Conservation (phyloP, 2,113 vertebrate species). For the Cynopterus brachyotis region DNA sequence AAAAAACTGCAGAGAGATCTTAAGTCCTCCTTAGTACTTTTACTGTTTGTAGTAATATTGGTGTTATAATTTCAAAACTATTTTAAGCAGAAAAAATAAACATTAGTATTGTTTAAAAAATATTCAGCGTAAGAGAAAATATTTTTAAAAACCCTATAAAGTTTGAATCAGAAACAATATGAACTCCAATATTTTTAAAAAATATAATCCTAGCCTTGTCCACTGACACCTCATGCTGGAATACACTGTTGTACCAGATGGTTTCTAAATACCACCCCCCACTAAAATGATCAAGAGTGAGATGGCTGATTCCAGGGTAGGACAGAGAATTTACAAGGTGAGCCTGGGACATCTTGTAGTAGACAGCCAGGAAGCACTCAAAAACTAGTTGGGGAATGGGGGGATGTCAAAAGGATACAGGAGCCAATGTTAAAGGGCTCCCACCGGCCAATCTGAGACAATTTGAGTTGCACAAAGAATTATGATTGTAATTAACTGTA, state of each 20-base stretch:
- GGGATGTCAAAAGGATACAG: neutral
- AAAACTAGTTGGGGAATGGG: neutral
- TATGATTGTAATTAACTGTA: neutral
- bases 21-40: neutral
- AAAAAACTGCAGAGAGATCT: neutral
- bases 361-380: neutral
- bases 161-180: neutral
- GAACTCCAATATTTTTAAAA: neutral
- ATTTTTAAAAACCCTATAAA: neutral
- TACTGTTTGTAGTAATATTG: neutral
- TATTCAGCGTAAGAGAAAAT: neutral
- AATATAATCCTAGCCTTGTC: neutral
- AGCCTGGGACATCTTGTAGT: neutral
- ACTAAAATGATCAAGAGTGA: neutral
- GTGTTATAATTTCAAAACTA: neutral
- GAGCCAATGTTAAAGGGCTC: neutral
- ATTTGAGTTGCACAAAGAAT: neutral
- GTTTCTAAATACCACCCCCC: neutral
- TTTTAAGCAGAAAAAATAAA: constrained; percentile 6
- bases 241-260: neutral
- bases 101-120: neutral
- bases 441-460: neutral
- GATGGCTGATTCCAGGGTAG: neutral
- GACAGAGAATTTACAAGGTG: neutral
- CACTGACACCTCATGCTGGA: neutral